phyloP scores from a whole-genome alignment of 1,140 invertebrate genomes.

The Coelopa frigida region DNA sequence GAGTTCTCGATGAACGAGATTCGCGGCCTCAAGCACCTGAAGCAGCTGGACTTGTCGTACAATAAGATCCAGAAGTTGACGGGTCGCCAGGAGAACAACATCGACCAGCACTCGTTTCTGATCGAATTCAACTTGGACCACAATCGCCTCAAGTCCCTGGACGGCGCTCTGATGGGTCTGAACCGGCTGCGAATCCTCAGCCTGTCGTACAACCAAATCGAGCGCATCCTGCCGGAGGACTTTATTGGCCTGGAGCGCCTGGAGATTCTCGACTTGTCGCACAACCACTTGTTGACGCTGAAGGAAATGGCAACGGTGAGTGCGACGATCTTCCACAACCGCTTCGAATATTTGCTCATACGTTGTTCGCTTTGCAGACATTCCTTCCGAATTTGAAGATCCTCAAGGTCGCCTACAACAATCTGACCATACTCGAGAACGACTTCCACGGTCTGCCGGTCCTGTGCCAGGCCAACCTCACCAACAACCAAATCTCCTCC shows the following conservation, averaged over 20 bases:
- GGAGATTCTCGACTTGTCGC: slow-evolving; percentile 64
- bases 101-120: slow-evolving; percentile 62
- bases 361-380: slow-evolving; percentile 49
- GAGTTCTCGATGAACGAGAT: slow-evolving; percentile 73
- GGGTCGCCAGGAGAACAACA: slow-evolving; percentile 63
- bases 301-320: slow-evolving; percentile 72
- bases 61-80: slow-evolving; percentile 62
- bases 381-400: slow-evolving; percentile 65
- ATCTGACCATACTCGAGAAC: slow-evolving; percentile 59
- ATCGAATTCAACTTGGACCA: slow-evolving; percentile 64
- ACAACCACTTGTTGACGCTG: slow-evolving; percentile 65
- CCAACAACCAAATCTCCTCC: slow-evolving; percentile 62
- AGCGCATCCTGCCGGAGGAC: slow-evolving; percentile 63
- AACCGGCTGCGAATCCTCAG: slow-evolving; percentile 62
- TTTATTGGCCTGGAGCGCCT: slow-evolving; percentile 64
- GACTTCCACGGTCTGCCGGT: slow-evolving; percentile 73
- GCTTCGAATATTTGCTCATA: not conserved
- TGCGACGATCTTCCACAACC: not conserved
- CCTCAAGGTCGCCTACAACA: slow-evolving; percentile 67
- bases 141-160: slow-evolving; percentile 61
- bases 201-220: slow-evolving; percentile 64
- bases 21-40: slow-evolving; percentile 58
- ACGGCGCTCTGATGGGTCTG: slow-evolving; percentile 64
- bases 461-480: slow-evolving; percentile 68
- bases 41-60: slow-evolving; percentile 63